Base-by-base conservation (phyloP, 2,888 invertebrate genomes). In the Leptopilina myrica region DNA sequence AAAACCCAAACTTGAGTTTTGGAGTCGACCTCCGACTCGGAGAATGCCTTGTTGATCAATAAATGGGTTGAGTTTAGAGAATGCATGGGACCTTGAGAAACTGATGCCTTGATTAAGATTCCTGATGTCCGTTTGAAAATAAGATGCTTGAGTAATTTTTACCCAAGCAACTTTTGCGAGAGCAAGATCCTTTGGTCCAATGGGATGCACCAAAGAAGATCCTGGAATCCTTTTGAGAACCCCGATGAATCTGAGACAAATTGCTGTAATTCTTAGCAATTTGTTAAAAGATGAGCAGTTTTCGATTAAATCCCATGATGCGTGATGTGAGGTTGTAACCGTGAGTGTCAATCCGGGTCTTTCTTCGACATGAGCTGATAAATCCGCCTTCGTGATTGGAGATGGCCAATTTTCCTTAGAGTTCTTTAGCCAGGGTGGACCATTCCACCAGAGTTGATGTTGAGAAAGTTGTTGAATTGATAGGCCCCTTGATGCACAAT, bases 131-230 rank as follows among this genome's bases (percentile, higher is more conserved):
- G 33, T 11, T 79, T 76, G 11, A 20, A 66, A 15, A 7, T 59
- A n/a, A 5, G 59, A 4, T n/a, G 59, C n/a, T n/a, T 59, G 59
- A n/a, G 59, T 59, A 59, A n/a, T 20, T 43, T 43, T 26, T 2
- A 66, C 12, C 56, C 80, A 73, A 80, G 20, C 40, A 77, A 14
- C 7, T 15, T 12, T 12, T 67, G 76, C 26, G 77, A 15, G n/a
- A n/a, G 4, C 20, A 5, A n/a, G n/a, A n/a, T 59, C 59, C 4
- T 15, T n/a, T n/a, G 59, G 59, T n/a, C 7, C 15, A 15, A 59
- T n/a, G 4, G 59, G 59, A 59, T n/a, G 4, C 7, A 15, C 59
- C n/a, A 59, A n/a, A 4, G 14, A n/a, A 7, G 59, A 59, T 4
- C 15, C 5, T n/a, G 59, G 59, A n/a, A 59, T n/a, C 14, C 15